Evolutionary conservation across 2,113 vertebrate genomes (phyloP).

Genomic region (Eulemur rufifrons): DNA sequence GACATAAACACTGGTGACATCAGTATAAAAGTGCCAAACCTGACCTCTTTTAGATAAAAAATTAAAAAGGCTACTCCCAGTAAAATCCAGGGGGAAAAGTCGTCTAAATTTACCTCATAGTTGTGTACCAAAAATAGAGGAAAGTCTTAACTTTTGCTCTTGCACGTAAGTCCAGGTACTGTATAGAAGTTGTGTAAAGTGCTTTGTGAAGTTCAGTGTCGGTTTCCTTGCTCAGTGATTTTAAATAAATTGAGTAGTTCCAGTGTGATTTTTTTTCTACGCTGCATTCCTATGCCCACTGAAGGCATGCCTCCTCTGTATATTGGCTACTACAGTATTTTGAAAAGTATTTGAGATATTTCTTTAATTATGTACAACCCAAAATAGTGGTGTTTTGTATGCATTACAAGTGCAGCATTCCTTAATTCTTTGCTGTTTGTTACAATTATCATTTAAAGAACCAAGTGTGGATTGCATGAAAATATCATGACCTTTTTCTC

Average conservation of each 20-base stretch:
- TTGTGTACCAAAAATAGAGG: not conserved
- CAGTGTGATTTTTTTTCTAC: not conserved
- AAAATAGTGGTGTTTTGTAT: not conserved
- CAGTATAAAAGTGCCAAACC: constrained; percentile 99
- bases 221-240: not conserved
- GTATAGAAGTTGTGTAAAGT: not conserved
- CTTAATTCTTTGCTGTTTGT: not conserved
- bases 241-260: not conserved
- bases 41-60: constrained; percentile 98
- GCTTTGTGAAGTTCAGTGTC: not conserved
- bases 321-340: not conserved
- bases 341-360: not conserved
- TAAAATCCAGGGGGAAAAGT: not conserved
- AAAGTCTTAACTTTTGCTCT: not conserved
- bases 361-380: not conserved
- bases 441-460: not conserved
- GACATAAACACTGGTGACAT: constrained; percentile 99
- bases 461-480: not conserved
- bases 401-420: not conserved
- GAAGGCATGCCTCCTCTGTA: not conserved
- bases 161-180: not conserved
- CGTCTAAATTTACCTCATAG: not conserved
- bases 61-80: constrained; percentile 82
- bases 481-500: not conserved
- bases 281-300: not conserved